phyloP scores from a whole-genome alignment of 1,140 invertebrate species.

The Zelostemma sp. region DNA sequence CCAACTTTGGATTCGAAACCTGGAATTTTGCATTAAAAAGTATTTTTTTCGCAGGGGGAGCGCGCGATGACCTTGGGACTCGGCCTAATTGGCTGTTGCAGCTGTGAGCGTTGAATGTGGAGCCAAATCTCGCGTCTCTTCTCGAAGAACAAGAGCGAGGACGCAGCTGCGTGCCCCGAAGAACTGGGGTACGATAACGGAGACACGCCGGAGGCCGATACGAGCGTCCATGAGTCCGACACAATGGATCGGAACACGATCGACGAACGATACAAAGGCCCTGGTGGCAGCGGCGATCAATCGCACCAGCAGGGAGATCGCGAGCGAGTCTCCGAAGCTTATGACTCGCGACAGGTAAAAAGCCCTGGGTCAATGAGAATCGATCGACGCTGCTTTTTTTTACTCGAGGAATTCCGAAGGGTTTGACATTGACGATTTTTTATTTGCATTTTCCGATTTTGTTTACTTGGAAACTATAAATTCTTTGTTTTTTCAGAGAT shows the following conservation, averaged over 20 bases:
- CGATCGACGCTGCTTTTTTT: too few relatives aligned
- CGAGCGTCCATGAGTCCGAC: constrained; percentile 68
- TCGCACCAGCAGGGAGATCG: constrained; percentile 50
- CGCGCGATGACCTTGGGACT: neutral
- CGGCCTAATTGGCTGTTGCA: constrained; percentile 19
- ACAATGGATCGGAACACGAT: constrained; percentile 68
- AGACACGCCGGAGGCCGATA: constrained; percentile 55
- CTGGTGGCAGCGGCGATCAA: constrained; percentile 48
- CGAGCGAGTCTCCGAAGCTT: constrained; percentile 59
- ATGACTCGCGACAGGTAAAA: constrained; percentile 63
- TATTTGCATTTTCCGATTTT: too few relatives aligned
- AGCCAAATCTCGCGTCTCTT: constrained; percentile 66
- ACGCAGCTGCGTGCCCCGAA: constrained; percentile 47
- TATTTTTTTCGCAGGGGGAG: neutral
- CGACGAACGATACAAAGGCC: constrained; percentile 63
- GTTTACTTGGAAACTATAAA: too few relatives aligned
- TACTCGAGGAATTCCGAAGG: neutral
- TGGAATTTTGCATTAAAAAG: neutral
- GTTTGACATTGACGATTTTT: too few relatives aligned
- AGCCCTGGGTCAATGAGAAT: too few relatives aligned
- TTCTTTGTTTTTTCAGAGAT: too few relatives aligned
- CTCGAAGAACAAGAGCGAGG: constrained; percentile 58
- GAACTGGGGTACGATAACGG: constrained; percentile 49
- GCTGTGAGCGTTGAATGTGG: constrained; percentile 64
- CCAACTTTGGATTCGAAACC: too few relatives aligned